Percentiles rank a stretch among this genome's conserved stretches.
Evolutionary conservation across 2,888 invertebrate genomes (phyloP).

Genomic region (Acanthosepion lycidas): DNA sequence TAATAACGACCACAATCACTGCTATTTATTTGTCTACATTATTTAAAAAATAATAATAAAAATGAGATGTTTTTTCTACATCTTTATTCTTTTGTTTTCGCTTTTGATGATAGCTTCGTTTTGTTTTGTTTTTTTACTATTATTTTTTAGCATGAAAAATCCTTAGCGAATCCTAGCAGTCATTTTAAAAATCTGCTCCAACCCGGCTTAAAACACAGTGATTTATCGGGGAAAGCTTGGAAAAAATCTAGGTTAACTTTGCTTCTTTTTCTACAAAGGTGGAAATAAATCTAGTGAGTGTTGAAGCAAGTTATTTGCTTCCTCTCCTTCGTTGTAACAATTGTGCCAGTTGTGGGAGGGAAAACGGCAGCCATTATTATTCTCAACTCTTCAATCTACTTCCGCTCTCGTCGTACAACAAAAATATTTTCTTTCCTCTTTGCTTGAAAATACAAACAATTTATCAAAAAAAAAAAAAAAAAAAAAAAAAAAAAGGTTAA

Average conservation of each 20-base stretch:
- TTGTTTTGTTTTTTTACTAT: background rate
- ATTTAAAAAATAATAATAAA: no score
- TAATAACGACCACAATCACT: no score
- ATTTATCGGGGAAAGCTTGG: background rate
- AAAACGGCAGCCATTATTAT: background rate
- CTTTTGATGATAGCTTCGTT: background rate
- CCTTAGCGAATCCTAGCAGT: background rate
- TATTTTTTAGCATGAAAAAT: background rate
- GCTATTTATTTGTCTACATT: no score
- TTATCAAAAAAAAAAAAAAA: no score
- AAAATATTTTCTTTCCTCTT: background rate
- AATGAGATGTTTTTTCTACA: no score
- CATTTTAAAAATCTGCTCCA: background rate
- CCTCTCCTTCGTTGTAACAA: background rate
- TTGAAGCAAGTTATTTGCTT: background rate
- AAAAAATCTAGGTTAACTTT: background rate
- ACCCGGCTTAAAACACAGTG: background rate
- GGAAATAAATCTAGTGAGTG: background rate
- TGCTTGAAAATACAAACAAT: background rate
- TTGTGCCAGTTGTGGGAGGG: background rate
- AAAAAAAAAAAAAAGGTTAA: no score
- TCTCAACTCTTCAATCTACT: background rate
- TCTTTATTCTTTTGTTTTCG: no score
- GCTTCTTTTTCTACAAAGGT: background rate
- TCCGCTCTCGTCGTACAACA: background rate